Evolutionary conservation across 2,888 invertebrate species (phyloP).

Genomic region (Onthophagus sagittarius): DNA sequence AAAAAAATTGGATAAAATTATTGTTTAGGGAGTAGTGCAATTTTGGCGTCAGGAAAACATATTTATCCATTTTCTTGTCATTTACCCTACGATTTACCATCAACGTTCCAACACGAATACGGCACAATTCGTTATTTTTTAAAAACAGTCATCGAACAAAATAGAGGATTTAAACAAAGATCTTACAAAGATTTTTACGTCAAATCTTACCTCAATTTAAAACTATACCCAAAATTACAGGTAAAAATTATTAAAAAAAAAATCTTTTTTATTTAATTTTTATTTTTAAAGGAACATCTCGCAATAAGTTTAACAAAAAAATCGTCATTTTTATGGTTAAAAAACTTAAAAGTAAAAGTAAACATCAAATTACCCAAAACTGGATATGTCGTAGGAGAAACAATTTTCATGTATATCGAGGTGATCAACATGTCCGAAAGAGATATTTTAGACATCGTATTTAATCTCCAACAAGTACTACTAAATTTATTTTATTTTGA

Average conservation of each 20-base stretch:
- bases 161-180: neutral
- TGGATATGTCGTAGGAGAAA: neutral
- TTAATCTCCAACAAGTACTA: neutral
- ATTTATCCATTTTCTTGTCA: constrained; percentile 1
- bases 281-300: neutral
- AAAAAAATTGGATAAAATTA: neutral
- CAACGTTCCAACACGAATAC: neutral
- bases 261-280: too few species aligned
- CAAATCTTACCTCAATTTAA: neutral
- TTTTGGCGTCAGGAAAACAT: neutral
- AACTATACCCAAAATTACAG: neutral
- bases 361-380: neutral
- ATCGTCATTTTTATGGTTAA: neutral
- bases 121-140: neutral
- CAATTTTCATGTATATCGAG: neutral
- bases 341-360: neutral
- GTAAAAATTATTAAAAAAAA: too few species aligned
- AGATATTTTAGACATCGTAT: constrained; percentile 1
- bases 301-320: neutral
- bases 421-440: neutral
- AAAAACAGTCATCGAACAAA: neutral
- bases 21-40: neutral
- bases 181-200: neutral
- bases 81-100: neutral
- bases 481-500: neutral